phyloP scores from a whole-genome alignment of 2,797 vertebrate species.

The Bovichtus diacanthus region DNA sequence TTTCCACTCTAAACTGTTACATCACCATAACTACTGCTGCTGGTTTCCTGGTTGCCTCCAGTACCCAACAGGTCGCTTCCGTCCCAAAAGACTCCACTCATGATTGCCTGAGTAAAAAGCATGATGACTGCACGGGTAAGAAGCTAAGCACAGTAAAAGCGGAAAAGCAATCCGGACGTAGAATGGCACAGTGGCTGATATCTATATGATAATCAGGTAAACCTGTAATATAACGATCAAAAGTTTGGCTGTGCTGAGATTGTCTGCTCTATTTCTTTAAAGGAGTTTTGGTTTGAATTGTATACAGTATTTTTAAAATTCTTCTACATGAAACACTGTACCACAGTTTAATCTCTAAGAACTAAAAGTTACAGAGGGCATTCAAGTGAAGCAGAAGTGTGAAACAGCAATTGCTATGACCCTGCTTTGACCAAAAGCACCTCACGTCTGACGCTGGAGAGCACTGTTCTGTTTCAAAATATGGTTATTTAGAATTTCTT shows the following conservation, averaged over 20 bases:
- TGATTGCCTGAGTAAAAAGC: slow-evolving; percentile 61
- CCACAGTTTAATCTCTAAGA: not conserved
- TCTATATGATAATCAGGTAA: not conserved
- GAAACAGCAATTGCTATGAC: slow-evolving; percentile 42
- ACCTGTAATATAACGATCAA: not conserved
- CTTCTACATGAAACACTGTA: not conserved
- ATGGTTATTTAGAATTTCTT: slow-evolving; percentile 1
- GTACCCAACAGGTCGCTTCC: slow-evolving; percentile 39
- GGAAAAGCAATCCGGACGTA: slow-evolving; percentile 19
- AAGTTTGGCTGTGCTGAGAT: not conserved
- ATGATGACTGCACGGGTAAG: slow-evolving; percentile 40
- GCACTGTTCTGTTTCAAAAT: slow-evolving; percentile 9
- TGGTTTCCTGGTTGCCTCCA: slow-evolving; percentile 67
- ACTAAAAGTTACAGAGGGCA: slow-evolving; percentile 20
- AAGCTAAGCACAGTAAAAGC: slow-evolving; percentile 14
- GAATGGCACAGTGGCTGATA: not conserved
- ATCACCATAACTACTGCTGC: slow-evolving; percentile 58
- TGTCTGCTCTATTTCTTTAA: not conserved
- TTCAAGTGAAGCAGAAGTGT: slow-evolving; percentile 33
- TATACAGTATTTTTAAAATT: not conserved
- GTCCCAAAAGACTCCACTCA: slow-evolving; percentile 57
- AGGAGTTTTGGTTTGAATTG: not conserved
- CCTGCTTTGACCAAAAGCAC: slow-evolving; percentile 9
- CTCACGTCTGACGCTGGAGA: slow-evolving; percentile 11
- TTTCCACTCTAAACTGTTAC: slow-evolving; percentile 68